phyloP scores from a whole-genome alignment of 1,140 invertebrate genomes.

The Teleopsis dalmanni region DNA sequence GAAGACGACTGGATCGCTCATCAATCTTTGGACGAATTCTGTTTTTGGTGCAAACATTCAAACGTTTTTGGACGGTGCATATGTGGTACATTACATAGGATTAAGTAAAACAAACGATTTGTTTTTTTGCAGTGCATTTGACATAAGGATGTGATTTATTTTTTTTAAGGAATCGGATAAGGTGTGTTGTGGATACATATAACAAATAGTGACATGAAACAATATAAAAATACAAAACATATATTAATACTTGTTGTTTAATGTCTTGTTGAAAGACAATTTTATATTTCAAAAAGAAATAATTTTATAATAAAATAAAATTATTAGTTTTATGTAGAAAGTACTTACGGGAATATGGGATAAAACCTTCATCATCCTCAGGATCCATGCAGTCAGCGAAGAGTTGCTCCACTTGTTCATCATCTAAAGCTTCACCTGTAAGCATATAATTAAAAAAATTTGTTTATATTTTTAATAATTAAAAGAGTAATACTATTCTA shows the following conservation, averaged over 20 bases:
- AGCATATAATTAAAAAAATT: not conserved
- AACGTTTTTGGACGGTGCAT: not conserved
- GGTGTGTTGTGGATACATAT: not conserved
- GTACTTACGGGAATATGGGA: slow-evolving; percentile 87
- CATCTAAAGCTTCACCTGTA: slow-evolving; percentile 77
- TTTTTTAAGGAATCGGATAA: not conserved
- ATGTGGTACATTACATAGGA: not conserved
- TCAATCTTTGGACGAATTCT: slow-evolving; percentile 44
- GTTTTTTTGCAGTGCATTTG: slow-evolving; percentile 1
- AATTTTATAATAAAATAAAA: no score
- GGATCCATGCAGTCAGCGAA: slow-evolving; percentile 81
- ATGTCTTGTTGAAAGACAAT: no score
- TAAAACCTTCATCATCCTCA: slow-evolving; percentile 91
- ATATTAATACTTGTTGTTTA: no score
- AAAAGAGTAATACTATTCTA: no score
- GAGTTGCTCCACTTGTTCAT: slow-evolving; percentile 74
- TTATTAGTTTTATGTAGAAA: not conserved
- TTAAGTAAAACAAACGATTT: not conserved
- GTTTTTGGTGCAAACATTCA: slow-evolving; percentile 12
- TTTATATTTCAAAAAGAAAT: no score
- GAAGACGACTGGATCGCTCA: slow-evolving; percentile 43
- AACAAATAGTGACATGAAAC: no score
- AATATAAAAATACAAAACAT: no score
- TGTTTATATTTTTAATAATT: not conserved
- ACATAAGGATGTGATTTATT: not conserved